Base-by-base conservation (phyloP, 2,797 vertebrate species). In the Pelodytes ibericus region DNA sequence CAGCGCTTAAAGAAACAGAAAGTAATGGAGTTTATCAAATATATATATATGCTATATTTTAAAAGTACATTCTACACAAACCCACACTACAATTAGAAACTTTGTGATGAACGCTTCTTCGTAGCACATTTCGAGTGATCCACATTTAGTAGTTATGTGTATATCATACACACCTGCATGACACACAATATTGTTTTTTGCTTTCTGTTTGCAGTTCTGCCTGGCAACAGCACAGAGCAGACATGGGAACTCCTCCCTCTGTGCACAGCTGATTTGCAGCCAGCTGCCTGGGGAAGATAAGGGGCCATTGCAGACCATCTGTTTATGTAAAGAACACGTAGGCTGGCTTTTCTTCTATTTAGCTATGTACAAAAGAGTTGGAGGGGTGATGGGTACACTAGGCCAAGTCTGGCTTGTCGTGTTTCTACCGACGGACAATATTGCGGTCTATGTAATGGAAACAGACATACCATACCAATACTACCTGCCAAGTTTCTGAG, bases 251-350 rank as follows among this genome's bases (percentile, higher is more conserved):
- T 41, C 31, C 53, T 31, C 72, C 71, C 16, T 53, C 41, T 47
- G 57, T 77, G 36, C 65, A 69, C 7, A 72, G 36, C 39, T 75
- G 80, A 51, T 60, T 47, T 24, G 2, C 0, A 22, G 74, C 44
- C 82, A 79, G 83, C 86, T 84, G 77, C 18, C 73, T 77, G n/a
- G 13, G 31, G 29, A 29, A 60, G 67, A 86, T 83, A 86, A 13
- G 16, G 20, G 0, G 9, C 16, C 53, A 39, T 4, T 0, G 1
- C 1, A 2, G 33, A n/a, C 61, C 81, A 75, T 81, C 80, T 81
- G 76, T 53, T 20, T 11, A 47, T 31, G 33, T 61, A n/a, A 0
- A 2, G 49, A 33, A 22, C 31, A 30, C 5, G 20, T 20, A 51
- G 31, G 39, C 44, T 61, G 39, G 63, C 77, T 59, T 68, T 24